Conservation (phyloP, 2,888 invertebrate genomes). For the Heliconius sara region DNA sequence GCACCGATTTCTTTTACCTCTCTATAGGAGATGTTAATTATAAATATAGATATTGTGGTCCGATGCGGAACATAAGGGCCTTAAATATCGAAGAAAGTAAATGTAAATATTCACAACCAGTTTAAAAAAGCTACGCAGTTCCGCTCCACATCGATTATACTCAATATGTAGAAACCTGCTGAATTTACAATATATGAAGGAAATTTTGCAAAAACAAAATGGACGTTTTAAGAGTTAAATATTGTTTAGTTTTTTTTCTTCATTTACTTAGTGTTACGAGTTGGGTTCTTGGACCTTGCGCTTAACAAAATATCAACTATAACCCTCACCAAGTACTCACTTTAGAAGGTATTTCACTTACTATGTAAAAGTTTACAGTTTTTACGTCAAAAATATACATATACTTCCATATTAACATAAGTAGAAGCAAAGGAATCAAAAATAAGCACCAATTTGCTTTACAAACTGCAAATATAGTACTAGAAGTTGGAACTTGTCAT, state of each 20-base stretch:
- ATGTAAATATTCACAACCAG: conserved; percentile 45
- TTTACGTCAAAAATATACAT: background rate
- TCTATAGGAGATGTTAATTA: conserved; percentile 29
- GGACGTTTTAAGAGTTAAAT: no score
- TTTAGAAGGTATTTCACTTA: no score
- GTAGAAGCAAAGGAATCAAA: background rate
- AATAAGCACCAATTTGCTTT: background rate
- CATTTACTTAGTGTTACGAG: no score
- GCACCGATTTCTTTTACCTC: conserved; percentile 33
- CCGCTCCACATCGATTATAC: conserved; percentile 35
- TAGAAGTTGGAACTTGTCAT: conserved; percentile 28
- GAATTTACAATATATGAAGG: no score
- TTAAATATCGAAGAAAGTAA: conserved; percentile 48
- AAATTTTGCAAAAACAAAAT: no score
- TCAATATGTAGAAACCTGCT: background rate
- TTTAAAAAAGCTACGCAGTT: conserved; percentile 45
- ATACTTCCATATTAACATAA: background rate
- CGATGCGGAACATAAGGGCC: conserved; percentile 28
- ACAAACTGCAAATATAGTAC: conserved; percentile 6
- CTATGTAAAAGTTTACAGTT: background rate
- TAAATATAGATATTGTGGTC: conserved; percentile 21
- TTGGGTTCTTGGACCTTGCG: no score
- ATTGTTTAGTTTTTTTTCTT: no score
- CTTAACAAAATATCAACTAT: no score
- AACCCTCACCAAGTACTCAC: no score